Evolutionary conservation across 1,140 invertebrate genomes (phyloP), one percentile per base, ranked within the genome.

Genomic region (Cephus cinctus): DNA sequence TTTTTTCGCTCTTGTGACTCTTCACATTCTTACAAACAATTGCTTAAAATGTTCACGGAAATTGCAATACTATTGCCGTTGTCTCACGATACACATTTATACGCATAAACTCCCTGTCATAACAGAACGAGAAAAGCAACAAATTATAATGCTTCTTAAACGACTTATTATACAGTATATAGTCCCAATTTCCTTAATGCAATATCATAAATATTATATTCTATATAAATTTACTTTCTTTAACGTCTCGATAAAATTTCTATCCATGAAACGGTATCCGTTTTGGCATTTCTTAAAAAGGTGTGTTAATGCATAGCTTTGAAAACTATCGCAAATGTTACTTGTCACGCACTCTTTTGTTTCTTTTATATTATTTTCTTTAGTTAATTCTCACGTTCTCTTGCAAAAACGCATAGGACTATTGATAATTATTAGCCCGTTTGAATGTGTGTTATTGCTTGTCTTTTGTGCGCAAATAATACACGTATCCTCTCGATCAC

Each of bases 171-270:
- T n/a, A n/a, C n/a, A n/a, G n/a, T n/a, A n/a, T n/a, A n/a, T n/a
- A n/a, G n/a, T n/a, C n/a, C n/a, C n/a, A n/a, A n/a, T n/a, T n/a
- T n/a, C n/a, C n/a, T n/a, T n/a, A n/a, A n/a, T n/a, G n/a, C n/a
- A n/a, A n/a, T n/a, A n/a, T n/a, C n/a, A n/a, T n/a, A n/a, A n/a
- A n/a, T n/a, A n/a, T n/a, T n/a, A n/a, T n/a, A n/a, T n/a, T n/a
- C n/a, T n/a, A n/a, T n/a, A n/a, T n/a, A n/a, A n/a, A 43, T 54
- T 31, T 67, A 65, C 64, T 67, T 65, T 67, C 59, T 61, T 61
- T 54, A 66, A 71, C 67, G 56, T 65, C 64, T 65, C 42, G 52
- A 65, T 67, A 65, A 49, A 43, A 54, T 55, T 64, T 64, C 42
- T 25, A 25, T 43, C 8, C 19, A 11, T 15, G 34, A 11, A 36